Percentiles rank a stretch among this genome's conserved stretches.
phyloP scores from a whole-genome alignment of 2,113 vertebrate species.

The Marmota monax region DNA sequence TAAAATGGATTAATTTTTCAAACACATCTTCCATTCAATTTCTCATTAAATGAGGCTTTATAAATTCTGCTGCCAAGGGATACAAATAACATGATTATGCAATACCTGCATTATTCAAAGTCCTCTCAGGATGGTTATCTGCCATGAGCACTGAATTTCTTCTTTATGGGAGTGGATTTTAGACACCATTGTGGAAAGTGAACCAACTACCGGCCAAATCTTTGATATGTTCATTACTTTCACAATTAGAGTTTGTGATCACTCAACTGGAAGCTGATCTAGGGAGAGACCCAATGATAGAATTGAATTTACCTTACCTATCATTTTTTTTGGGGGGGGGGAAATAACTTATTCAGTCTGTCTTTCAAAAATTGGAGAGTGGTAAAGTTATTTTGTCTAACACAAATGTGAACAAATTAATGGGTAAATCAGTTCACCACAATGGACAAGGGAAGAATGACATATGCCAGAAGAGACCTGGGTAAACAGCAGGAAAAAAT shows the following conservation, averaged over 20 bases:
- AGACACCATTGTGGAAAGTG: constrained; percentile 47
- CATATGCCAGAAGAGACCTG: neutral
- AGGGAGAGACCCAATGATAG: neutral
- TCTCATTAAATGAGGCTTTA: constrained; percentile 69
- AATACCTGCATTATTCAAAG: constrained; percentile 62
- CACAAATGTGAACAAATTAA: neutral
- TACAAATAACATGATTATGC: constrained; percentile 78
- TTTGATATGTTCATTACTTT: neutral
- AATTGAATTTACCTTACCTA: neutral
- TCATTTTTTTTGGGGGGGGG: neutral
- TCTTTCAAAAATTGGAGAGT: too few relatives aligned
- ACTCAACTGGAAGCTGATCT: neutral
- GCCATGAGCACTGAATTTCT: constrained; percentile 65
- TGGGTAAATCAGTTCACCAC: neutral
- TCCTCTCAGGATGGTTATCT: constrained; percentile 58
- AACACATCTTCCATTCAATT: constrained; percentile 73
- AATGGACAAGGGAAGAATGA: neutral
- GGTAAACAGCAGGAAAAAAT: neutral
- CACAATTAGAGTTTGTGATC: neutral
- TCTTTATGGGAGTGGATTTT: constrained; percentile 58
- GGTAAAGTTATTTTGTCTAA: too few relatives aligned
- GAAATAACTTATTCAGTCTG: neutral
- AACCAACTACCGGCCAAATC: neutral
- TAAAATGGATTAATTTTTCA: constrained; percentile 80
- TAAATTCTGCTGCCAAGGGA: constrained; percentile 74